Base-by-base conservation (phyloP, 2,113 vertebrate species). In the Laterallus jamaicensis region DNA sequence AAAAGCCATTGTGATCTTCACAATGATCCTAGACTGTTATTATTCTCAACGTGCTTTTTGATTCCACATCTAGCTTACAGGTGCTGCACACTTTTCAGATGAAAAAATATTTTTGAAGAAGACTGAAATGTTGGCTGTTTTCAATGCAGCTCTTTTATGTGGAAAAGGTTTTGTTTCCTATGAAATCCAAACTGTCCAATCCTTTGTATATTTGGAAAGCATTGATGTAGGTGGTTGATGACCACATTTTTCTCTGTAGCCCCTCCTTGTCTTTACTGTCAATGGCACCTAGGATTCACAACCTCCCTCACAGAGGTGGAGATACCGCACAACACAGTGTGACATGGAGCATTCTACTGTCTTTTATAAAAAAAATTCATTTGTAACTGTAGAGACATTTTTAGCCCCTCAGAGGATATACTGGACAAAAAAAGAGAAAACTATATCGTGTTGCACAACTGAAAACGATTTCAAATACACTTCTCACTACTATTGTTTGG, bases 381-480 rank as follows among this genome's bases (percentile, higher is more conserved):
- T 58, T 87, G 12, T n/a, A 64, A 14, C 12, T 58, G 7, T 44
- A 70, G 11, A n/a, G 5, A 42, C 5, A 64, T 29, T 64, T 52
- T 52, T 64, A 76, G 6, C 6, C 5, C 42, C 13, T 29, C 22
- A 82, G 69, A 82, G 13, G 14, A 56, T 76, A 63, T 47, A 47
- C 8, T 16, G 63, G 28, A 66, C 11, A 90, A 91, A 83, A 18
- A 58, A 58, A 93, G 44, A 78, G 18, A 69, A 92, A 49, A 49
- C 37, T 2, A 3, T 60, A 59, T 32, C 69, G 59, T 25, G 4
- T 40, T 76, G 42, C 59, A 49, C 39, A 92, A 54, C 25, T 82
- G 73, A 93, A 92, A 95, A 75, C 81, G 82, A 78, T 91, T 92
- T 91, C 14, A 82, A 93, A 44, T 87, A 37, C 32, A 75, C 67